These are phyloP conservation scores for Poeciliopsis occidentalis DNA, from an alignment of 2,113 vertebrate genomes.

Conservation along the genomic window DNA sequence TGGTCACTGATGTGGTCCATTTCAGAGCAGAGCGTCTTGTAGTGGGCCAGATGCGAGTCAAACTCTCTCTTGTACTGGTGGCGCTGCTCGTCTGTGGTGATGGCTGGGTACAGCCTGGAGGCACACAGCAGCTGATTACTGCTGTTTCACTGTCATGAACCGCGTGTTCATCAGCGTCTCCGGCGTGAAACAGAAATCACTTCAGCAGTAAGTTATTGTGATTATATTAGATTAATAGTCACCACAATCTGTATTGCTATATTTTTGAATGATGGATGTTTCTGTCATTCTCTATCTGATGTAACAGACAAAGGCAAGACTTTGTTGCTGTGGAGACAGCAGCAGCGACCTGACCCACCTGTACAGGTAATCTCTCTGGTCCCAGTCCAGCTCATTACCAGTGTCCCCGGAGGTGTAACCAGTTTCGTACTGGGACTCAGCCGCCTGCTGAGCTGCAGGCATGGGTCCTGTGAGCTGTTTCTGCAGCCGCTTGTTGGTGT, in stretches of 20 bases:
- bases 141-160: background rate
- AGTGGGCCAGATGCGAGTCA: conserved; percentile 75
- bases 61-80: conserved; percentile 84
- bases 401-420: conserved; percentile 85
- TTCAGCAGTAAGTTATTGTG: no score
- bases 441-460: conserved; percentile 49
- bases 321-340: background rate
- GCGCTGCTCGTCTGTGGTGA: conserved; percentile 77
- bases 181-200: no score
- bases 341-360: conserved; percentile 63
- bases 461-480: background rate
- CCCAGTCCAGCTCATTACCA: conserved; percentile 73
- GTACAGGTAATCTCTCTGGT: conserved; percentile 68
- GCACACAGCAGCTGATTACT: conserved; percentile 3
- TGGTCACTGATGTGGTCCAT: conserved; percentile 84
- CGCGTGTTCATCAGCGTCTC: background rate
- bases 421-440: conserved; percentile 82
- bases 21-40: conserved; percentile 83
- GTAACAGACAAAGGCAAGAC: background rate
- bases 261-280: background rate
- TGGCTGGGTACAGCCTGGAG: conserved; percentile 81
- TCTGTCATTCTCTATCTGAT: background rate
- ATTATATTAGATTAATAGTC: no score
- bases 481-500: conserved; percentile 40
- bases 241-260: no score